These are phyloP conservation scores for Podocnemis expansa DNA, from an alignment of 2,113 vertebrate species.

Conservation along the genomic window DNA sequence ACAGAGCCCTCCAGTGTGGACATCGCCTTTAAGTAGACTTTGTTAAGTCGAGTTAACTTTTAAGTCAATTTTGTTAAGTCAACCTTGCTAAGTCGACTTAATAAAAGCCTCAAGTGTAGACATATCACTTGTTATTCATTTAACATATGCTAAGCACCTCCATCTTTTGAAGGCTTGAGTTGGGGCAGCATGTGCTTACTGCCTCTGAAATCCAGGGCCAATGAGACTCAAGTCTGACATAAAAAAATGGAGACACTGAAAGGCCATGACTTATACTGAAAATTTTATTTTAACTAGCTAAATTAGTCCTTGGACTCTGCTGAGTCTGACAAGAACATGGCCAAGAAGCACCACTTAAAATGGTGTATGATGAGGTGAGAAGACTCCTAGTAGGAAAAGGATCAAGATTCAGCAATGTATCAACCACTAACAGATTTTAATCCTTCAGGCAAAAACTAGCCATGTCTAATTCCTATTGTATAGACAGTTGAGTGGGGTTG, in stretches of 20 bases:
- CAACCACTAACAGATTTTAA: background rate
- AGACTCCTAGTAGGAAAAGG: background rate
- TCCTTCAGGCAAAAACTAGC: background rate
- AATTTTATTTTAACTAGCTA: background rate
- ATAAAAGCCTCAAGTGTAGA: too few relatives aligned
- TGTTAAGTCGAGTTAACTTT: too few relatives aligned
- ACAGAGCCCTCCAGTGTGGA: too few relatives aligned
- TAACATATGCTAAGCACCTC: background rate
- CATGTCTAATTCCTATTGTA: fast-evolving
- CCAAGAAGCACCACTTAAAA: background rate
- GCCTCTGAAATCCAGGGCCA: background rate
- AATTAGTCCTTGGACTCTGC: background rate
- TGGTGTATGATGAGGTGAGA: background rate
- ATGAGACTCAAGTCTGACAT: background rate
- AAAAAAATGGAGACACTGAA: background rate
- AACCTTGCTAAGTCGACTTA: too few relatives aligned
- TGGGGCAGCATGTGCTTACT: background rate
- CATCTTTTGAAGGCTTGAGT: background rate
- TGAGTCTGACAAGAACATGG: background rate
- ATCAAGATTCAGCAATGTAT: background rate
- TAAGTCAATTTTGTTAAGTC: too few relatives aligned
- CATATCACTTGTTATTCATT: background rate
- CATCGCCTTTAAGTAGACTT: too few relatives aligned
- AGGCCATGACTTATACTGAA: background rate
- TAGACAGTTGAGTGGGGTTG: background rate